These are phyloP conservation scores for Podargus strigoides DNA, from an alignment of 2,797 vertebrate species.

Conservation along the genomic window DNA sequence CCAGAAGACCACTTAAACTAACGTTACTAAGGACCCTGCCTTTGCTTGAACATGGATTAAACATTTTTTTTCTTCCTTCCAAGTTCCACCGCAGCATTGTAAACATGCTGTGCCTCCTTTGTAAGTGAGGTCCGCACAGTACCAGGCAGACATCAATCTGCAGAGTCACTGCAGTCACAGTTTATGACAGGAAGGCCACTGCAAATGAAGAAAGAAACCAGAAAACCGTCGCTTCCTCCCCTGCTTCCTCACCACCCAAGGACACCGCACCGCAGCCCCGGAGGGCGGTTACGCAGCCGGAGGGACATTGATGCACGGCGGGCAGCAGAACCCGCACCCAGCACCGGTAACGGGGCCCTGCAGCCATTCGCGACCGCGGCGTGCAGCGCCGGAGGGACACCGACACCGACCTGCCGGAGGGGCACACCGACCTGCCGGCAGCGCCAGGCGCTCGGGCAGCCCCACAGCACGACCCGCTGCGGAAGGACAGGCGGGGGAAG, in stretches of 20 bases:
- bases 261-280: background rate
- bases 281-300: background rate
- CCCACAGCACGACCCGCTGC: no score
- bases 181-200: background rate
- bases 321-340: background rate
- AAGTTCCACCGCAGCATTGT: background rate
- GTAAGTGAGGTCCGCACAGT: background rate
- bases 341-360: background rate
- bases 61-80: no score
- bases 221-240: background rate
- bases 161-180: constrained; percentile 2
- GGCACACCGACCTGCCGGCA: no score
- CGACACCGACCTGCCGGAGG: no score
- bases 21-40: background rate
- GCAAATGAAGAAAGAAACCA: background rate
- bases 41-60: background rate
- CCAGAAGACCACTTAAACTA: background rate
- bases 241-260: background rate
- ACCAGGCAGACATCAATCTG: background rate
- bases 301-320: background rate
- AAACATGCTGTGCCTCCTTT: background rate
- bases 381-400: no score
- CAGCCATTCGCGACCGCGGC: no score
- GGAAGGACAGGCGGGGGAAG: no score
- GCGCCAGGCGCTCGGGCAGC: no score